Base-by-base conservation (phyloP, 2,113 vertebrate genomes). In the Pseudolaguvia tuberculata region DNA sequence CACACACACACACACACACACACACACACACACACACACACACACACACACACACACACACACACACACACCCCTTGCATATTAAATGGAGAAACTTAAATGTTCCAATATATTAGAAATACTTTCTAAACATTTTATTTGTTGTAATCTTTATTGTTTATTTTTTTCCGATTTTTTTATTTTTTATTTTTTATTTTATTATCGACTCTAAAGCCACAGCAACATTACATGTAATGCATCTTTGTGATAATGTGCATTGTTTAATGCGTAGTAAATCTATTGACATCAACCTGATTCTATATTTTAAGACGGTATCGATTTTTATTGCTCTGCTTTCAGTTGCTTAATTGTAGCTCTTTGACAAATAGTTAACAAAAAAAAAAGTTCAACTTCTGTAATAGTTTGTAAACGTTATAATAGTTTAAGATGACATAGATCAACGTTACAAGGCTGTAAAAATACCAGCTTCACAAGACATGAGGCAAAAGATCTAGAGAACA, bases 381-480 rank as follows among this genome's bases (percentile, higher is more conserved):
- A 47, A 58, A 27, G 2, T 47, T 17, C 58, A 47, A 39, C 17
- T 10, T 58, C 51, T 42, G n/a, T n/a, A n/a, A n/a, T n/a, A n/a
- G n/a, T n/a, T n/a, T n/a, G n/a, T n/a, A n/a, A n/a, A n/a, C n/a
- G n/a, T n/a, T n/a, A n/a, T 73, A 21, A 68, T 48, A 58, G 65
- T 78, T 66, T 72, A 72, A 59, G 27, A 27, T 12, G 9, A 14
- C 58, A 25, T 59, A 31, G 58, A 42, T 62, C 35, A 62, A 42
- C 42, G 21, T 68, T 73, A 52, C 23, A 78, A 50, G 27, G 20
- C 61, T 72, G 51, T 67, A 48, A 78, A 67, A 77, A 56, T 48
- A 31, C 75, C 25, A 48, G 21, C 27, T n/a, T n/a, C n/a, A n/a
- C n/a, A n/a, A 35, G 23, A 55, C 23, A 39, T 42, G 29, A 35